Base-by-base conservation (phyloP, 2,113 vertebrate genomes). In the Raja brachyura region DNA sequence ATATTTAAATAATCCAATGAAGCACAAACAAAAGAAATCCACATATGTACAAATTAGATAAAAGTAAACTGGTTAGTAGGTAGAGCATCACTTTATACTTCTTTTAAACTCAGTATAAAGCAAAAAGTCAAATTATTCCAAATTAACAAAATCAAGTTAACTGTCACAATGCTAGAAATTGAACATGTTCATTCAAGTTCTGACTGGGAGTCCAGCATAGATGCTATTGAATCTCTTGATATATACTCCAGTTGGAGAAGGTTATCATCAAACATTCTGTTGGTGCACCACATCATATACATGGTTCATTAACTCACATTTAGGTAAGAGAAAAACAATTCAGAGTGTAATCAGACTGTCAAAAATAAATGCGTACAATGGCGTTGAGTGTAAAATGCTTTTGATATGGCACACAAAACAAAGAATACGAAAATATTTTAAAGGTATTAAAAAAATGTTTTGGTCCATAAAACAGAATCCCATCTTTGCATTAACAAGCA, bases 221-320 rank as follows among this genome's bases (percentile, higher is more conserved):
- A 88, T 28, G 14, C 14, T 9, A 88, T n/a, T 88, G 13, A 63
- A 6, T 7, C 31, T 63, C 14, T 31, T 14, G 25, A 11, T 31
- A 31, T 7, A 16, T 63, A 88, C 78, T 77, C 22, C 5, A 11
- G 5, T 11, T 75, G 6, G 6, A 10, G 28, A 56, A 61, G 28
- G 81, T 61, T 88, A 88, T 63, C 83, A 63, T 14, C 59, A 88
- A 63, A 88, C 31, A 31, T 66, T 88, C 83, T 31, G n/a, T 66
- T 7, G 7, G 28, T 66, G 28, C 13, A n/a, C 61, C 28, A 88
- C 59, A 88, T n/a, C n/a, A 18, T 31, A 18, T 22, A 54, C 59
- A 88, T 8, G 83, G 28, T 25, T 61, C 54, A 86, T 86, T 66
- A 88, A 63, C 61, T 88, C 59, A 66, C 83, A 88, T 66, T 63